Evolutionary conservation across 2,888 invertebrate genomes (phyloP).

Genomic region (Orthosia gracilis): DNA sequence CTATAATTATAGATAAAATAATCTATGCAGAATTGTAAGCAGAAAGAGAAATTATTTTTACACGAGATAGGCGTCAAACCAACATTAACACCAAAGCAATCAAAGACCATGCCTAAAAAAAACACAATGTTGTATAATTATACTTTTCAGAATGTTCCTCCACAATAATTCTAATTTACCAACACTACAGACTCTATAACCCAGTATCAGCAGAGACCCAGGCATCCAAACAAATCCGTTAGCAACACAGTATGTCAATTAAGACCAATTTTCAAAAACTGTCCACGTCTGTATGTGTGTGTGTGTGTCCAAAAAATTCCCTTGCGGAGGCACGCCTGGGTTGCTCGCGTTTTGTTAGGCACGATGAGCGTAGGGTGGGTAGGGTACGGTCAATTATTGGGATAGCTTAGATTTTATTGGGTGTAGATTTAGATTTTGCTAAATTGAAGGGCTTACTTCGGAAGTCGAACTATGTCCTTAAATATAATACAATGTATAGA

Average conservation of each 20-base stretch:
- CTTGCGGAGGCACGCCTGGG: constrained; percentile 64
- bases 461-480: too few species aligned
- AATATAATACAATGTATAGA: too few species aligned
- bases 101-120: background rate
- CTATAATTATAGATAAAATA: too few species aligned
- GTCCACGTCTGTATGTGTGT: constrained; percentile 10
- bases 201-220: constrained; percentile 39
- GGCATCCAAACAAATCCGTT: constrained; percentile 53
- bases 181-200: background rate
- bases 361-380: constrained; percentile 35
- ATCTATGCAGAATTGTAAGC: too few species aligned
- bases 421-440: too few species aligned
- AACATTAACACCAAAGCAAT: background rate
- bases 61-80: too few species aligned
- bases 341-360: constrained; percentile 43
- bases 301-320: constrained; percentile 56
- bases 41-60: too few species aligned
- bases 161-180: constrained; percentile 9
- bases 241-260: constrained; percentile 58
- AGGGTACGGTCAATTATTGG: constrained; percentile 16
- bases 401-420: constrained; percentile 17
- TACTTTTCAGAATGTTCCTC: background rate
- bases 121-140: background rate
- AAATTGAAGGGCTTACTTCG: background rate
- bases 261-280: constrained; percentile 49